Base-by-base conservation (phyloP, 2,888 invertebrate species). In the Pyrochroa serraticornis region DNA sequence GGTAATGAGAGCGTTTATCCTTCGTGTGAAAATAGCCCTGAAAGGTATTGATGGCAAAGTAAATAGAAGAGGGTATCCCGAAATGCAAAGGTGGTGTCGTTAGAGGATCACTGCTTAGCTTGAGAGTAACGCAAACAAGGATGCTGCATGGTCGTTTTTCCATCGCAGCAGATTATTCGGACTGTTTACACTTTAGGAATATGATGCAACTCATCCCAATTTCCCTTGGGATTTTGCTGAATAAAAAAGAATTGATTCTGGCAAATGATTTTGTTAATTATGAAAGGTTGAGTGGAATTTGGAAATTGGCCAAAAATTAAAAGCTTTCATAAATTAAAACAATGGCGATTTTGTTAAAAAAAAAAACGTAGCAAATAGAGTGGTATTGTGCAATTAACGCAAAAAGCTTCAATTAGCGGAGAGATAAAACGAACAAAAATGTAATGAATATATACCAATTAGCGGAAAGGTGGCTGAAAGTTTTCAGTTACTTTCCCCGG, bases 71-170 rank as follows among this genome's bases (percentile, higher is more conserved):
- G 45, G 39, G 45, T 33, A 31, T 43, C 9, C 22, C 44, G 10
- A 52, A 51, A 52, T 52, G 52, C 44, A 52, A 45, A 52, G 52
- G 52, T 52, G 52, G 32, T 52, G 52, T 52, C 44, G 50, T 50
- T 50, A 50, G 44, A 37, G 38, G 49, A 49, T 45, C 52, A 33
- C 5, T 22, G 22, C 45, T 52, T 52, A 52, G 31, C 33, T 14
- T 52, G 45, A 45, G 52, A 52, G 52, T 38, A 52, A 45, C 44
- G 32, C 39, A 52, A 52, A 52, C 45, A 52, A 50, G 33, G 36
- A 35, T 50, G 43, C n/a, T n/a, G n/a, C n/a, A 33, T 52, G 38
- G 51, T 13, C 44, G 44, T 35, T 50, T 50, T 50, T 50, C 50
- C 35, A 41, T 39, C 32, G 22, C 2, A 39, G 39, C 12, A 38